Conservation (phyloP, 2,113 vertebrate genomes). For the Phyllostomus hastatus region DNA sequence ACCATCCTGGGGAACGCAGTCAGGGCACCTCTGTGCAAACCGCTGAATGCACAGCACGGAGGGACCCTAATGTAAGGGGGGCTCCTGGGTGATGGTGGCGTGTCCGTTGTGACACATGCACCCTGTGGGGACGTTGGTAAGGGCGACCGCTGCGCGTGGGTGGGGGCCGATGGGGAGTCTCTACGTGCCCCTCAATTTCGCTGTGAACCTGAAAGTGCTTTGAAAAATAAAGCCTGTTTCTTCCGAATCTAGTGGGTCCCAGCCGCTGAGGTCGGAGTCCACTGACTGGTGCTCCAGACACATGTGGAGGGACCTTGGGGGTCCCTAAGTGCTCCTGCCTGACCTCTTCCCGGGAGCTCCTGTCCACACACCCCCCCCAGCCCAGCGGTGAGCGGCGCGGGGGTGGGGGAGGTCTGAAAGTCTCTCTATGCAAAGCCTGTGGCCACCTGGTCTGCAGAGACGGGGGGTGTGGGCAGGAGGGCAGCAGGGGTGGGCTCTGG, state of each 20-base stretch:
- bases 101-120: not conserved
- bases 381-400: not conserved
- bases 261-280: not conserved
- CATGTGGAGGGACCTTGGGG: not conserved
- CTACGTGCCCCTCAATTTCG: not conserved
- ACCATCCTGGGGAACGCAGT: rapidly evolving
- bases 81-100: not conserved
- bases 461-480: not conserved
- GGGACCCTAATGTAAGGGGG: rapidly evolving
- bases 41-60: rapidly evolving
- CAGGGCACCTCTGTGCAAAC: no score
- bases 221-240: not conserved
- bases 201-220: not conserved
- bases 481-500: not conserved
- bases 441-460: not conserved
- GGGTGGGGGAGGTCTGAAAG: not conserved
- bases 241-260: not conserved
- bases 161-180: not conserved
- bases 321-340: not conserved
- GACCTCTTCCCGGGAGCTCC: not conserved
- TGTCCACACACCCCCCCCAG: not conserved
- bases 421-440: not conserved
- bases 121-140: not conserved
- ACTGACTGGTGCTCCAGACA: not conserved
- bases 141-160: not conserved